Evolutionary conservation across 2,113 vertebrate genomes (phyloP), one percentile per base, ranked within the genome.

Genomic region (Pachycephala philippinensis): DNA sequence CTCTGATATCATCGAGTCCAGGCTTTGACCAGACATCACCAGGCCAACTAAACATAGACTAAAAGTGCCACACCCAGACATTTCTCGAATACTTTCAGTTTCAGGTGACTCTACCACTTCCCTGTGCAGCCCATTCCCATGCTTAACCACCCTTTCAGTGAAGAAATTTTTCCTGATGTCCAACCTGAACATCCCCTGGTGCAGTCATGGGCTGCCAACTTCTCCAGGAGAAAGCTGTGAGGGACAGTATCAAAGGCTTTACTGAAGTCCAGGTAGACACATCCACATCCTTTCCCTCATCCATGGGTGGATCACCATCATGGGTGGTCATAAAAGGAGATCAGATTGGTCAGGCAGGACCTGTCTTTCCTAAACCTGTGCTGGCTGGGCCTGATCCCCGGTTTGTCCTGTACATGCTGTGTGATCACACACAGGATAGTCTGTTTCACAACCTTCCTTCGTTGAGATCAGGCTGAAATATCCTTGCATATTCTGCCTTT

Each of bases 1-100:
- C 26, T 57, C 44, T 5, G 5, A 2, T 35, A 9, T 35, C 66
- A 33, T 22, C 0, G 2, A 44, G 31, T 22, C 50, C 35, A 56
- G 2, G 6, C 35, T 22, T 49, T 49, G 37, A 28, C 76, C 24
- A 37, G 49, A 44, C 18, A 65, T 22, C 68, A 37, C 50, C 15
- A 44, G 28, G 37, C 19, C 52, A 57, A 9, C 44, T 33, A 44
- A 57, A 65, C 50, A 35, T 1, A 13, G 35, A 12, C 16, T 26
- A 2, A 47, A 2, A 47, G 39, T 61, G 52, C 63, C 27, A 50
- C 44, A 50, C 60, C 37, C 52, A 37, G 22, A 33, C 27, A 50
- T 65, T 74, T 37, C 24, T 23, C 33, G 44, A 27, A 12, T n/a
- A 27, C 17, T 57, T 65, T 26, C 35, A 35, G 31, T 4, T n/a